Percentiles rank a stretch among this genome's conserved stretches.
These are phyloP conservation scores for Agonopterix alstromeriana DNA, from an alignment of 2,888 invertebrate genomes.

Conservation along the genomic window DNA sequence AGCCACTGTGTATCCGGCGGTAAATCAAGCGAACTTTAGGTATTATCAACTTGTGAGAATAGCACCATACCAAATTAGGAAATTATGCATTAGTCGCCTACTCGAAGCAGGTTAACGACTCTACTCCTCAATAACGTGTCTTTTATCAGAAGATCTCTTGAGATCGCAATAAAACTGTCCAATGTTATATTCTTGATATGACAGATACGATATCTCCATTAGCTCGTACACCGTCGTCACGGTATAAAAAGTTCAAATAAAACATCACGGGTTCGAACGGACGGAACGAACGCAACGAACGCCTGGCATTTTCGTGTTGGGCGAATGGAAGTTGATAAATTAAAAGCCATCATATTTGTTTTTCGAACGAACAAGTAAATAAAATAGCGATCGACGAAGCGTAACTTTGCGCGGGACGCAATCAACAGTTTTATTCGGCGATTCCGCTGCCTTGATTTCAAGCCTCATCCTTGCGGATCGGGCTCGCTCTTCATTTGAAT, in stretches of 20 bases:
- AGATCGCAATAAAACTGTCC: constrained; percentile 68
- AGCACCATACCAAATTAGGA: too few species aligned
- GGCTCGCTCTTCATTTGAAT: constrained; percentile 52
- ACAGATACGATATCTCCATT: constrained; percentile 69
- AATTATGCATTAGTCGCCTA: constrained; percentile 1
- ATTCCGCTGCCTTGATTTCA: constrained; percentile 61
- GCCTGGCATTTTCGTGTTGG: constrained; percentile 29
- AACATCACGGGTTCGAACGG: constrained; percentile 42
- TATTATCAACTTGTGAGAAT: background rate
- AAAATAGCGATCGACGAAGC: constrained; percentile 65
- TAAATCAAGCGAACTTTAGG: background rate
- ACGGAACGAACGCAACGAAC: constrained; percentile 18
- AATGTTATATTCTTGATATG: constrained; percentile 58
- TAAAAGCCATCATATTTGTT: constrained; percentile 68
- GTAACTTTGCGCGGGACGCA: constrained; percentile 59
- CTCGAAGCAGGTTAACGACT: constrained; percentile 18
- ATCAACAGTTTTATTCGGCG: constrained; percentile 68
- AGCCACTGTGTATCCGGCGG: constrained; percentile 12
- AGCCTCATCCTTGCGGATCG: constrained; percentile 38
- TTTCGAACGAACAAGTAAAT: constrained; percentile 38
- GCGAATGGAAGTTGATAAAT: constrained; percentile 50
- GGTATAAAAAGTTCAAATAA: constrained; percentile 42
- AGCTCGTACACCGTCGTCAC: constrained; percentile 54
- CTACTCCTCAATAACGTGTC: constrained; percentile 31
- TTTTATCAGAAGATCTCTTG: constrained; percentile 51